A percentile compares a stretch with the other conserved stretches of the same genome.
Evolutionary conservation across 2,113 vertebrate species (phyloP).

Genomic region (Pelmatolapia mariae): DNA sequence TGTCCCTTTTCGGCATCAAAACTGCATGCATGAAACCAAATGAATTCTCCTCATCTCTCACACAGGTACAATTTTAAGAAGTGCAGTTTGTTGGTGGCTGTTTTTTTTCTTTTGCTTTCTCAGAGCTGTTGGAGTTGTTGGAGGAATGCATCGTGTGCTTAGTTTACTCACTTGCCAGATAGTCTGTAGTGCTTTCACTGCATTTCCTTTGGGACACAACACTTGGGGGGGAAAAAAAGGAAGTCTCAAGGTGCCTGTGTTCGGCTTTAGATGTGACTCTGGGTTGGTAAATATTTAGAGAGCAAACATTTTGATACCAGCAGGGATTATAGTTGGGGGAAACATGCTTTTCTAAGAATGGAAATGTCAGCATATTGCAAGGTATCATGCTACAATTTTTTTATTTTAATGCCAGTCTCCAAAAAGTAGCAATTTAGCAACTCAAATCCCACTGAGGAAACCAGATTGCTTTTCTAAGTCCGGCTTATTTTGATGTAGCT

Average conservation of each 20-base stretch:
- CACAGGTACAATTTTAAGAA: neutral
- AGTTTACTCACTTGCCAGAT: constrained; percentile 50
- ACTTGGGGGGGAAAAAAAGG: constrained; percentile 20
- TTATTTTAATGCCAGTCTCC: constrained; percentile 10
- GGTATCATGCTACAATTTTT: constrained; percentile 21
- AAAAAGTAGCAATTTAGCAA: constrained; percentile 6
- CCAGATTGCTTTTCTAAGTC: constrained; percentile 14
- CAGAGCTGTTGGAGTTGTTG: constrained; percentile 44
- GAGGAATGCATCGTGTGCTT: constrained; percentile 36
- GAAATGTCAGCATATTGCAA: constrained; percentile 58
- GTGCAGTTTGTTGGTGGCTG: constrained; percentile 29
- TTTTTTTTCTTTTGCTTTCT: neutral
- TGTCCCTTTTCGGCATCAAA: neutral
- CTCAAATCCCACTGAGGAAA: neutral
- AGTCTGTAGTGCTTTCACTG: constrained; percentile 54
- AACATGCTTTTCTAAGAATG: constrained; percentile 59
- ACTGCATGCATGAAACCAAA: neutral
- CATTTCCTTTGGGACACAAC: constrained; percentile 66
- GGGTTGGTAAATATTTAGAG: constrained; percentile 72
- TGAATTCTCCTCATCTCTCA: neutral
- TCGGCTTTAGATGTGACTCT: constrained; percentile 60
- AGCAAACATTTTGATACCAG: constrained; percentile 71
- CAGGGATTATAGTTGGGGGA: constrained; percentile 59
- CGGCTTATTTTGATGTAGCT: constrained; percentile 14
- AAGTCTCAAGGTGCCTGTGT: constrained; percentile 63